Evolutionary conservation across 2,888 invertebrate genomes (phyloP).

Genomic region (Galerucella calmariensis): DNA sequence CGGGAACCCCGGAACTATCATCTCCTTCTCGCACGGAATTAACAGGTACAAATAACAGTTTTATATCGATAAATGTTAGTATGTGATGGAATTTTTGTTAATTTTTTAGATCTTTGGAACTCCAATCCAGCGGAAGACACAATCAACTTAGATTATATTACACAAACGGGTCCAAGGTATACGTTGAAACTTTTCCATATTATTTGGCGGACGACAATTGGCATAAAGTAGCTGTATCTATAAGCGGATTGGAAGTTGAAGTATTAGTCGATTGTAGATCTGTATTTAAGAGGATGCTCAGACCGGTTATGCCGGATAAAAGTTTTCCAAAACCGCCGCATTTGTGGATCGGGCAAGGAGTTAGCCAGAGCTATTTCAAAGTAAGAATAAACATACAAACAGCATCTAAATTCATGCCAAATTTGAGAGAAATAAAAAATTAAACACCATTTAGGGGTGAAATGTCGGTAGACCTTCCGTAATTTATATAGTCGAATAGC

Average conservation of each 20-base stretch:
- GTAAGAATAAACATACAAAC: constrained; percentile 66
- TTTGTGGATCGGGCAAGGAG: constrained; percentile 90
- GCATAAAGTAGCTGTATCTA: constrained; percentile 87
- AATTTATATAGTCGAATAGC: too few species aligned
- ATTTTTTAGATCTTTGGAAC: constrained; percentile 80
- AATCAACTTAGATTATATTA: constrained; percentile 89
- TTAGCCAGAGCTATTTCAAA: constrained; percentile 86
- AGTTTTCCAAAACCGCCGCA: constrained; percentile 80
- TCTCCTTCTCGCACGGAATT: constrained; percentile 84
- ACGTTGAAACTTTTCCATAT: constrained; percentile 89
- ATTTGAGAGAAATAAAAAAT: too few species aligned
- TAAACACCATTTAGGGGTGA: too few species aligned
- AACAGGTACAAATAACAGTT: constrained; percentile 72
- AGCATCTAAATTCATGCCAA: too few species aligned
- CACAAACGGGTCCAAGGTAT: constrained; percentile 71
- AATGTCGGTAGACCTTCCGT: too few species aligned
- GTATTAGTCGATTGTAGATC: constrained; percentile 89
- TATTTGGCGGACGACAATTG: constrained; percentile 88
- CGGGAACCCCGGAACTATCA: constrained; percentile 84
- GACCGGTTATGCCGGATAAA: constrained; percentile 77
- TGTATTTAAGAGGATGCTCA: constrained; percentile 82
- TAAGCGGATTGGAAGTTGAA: constrained; percentile 86
- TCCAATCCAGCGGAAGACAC: constrained; percentile 89
- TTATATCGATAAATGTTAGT: too few species aligned
- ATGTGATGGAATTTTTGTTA: too few species aligned